Evolutionary conservation across 35 echinoderm and acorn worm species (phyloP), one percentile per base, ranked within the genome.

Genomic region (Apostichopus parvimensis): DNA sequence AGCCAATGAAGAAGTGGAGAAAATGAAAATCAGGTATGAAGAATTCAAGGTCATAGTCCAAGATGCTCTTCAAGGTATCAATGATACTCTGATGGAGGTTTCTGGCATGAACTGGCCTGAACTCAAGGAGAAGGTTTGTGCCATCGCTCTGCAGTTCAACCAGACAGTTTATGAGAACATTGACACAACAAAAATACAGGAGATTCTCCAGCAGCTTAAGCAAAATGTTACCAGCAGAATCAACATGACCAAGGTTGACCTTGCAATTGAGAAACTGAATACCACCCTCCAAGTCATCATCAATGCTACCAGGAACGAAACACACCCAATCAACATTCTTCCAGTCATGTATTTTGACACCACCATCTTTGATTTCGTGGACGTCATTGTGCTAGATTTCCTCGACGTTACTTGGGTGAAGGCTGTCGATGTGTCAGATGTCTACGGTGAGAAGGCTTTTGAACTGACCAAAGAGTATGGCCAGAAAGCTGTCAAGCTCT

Each of bases 311-410:
- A 98, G 92, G 90, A 93, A 98, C 54, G 91, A 95, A 83, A 92
- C 81, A 45, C 94, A 98, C 77, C 92, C 90, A 9, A 92, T 98
- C 77, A 98, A 98, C 90, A 23, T 88, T 17, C 89, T 95, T 57
- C 72, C 90, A 53, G 55, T 95, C 79, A 92, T 82, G 62, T 97
- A 94, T 82, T 70, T 95, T 57, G 92, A 97, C 10, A 95, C 55
- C 18, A 97, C 95, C 25, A 90, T 93, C n/a, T 95, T 93, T 80
- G 92, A 96, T 12, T 54, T 94, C 17, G 52, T 87, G 18, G 55
- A 77, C 18, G 22, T 75, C 85, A 83, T 54, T 75, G 53, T 90
- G 5, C 73, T 84, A 55, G 89, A 89, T 56, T 54, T 88, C 52
- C 9, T 92, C 56, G 85, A 92, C 61, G 14, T 59, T 7, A 92